Conservation (phyloP, 2,113 vertebrate genomes). For the Peromyscus maniculatus region DNA sequence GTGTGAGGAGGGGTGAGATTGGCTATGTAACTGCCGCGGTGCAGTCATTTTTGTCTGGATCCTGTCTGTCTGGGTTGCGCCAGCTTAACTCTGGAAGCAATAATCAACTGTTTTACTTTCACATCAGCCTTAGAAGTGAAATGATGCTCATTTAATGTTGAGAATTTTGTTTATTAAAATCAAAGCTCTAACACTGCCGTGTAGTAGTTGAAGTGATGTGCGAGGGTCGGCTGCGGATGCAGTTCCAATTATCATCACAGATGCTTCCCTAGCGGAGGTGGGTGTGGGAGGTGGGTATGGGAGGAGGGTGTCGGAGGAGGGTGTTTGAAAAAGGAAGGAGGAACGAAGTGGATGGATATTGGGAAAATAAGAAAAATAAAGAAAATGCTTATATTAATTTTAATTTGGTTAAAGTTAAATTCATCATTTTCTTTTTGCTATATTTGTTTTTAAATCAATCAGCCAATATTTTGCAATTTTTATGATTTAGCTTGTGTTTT, state of each 20-base stretch:
- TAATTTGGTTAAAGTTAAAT: slow-evolving; percentile 61
- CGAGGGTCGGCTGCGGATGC: background rate
- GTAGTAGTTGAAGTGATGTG: slow-evolving; percentile 35
- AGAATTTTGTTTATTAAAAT: slow-evolving; percentile 72
- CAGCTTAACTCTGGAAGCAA: slow-evolving; percentile 73
- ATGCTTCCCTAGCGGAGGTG: background rate
- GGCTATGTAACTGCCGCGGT: background rate
- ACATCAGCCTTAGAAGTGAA: slow-evolving; percentile 63
- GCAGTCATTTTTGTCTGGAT: background rate
- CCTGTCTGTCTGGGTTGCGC: slow-evolving; percentile 43
- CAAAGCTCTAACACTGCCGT: slow-evolving; percentile 35
- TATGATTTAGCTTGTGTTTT: slow-evolving; percentile 7
- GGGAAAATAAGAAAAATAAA: slow-evolving; percentile 56
- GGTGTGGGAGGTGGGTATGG: background rate
- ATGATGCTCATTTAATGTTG: slow-evolving; percentile 42
- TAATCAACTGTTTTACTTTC: slow-evolving; percentile 66
- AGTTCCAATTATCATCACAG: slow-evolving; percentile 43
- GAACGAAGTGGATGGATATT: slow-evolving; percentile 18
- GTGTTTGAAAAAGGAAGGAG: background rate
- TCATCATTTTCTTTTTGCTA: slow-evolving; percentile 27
- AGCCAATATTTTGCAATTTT: slow-evolving; percentile 54
- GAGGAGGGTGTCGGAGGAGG: background rate
- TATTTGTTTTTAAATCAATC: slow-evolving; percentile 51
- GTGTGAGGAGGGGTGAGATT: background rate
- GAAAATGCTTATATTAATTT: slow-evolving; percentile 55